A percentile compares a stretch with the other conserved stretches of the same genome.
Evolutionary conservation across 2,888 invertebrate species (phyloP).

Genomic region (Phyllotreta striolata): DNA sequence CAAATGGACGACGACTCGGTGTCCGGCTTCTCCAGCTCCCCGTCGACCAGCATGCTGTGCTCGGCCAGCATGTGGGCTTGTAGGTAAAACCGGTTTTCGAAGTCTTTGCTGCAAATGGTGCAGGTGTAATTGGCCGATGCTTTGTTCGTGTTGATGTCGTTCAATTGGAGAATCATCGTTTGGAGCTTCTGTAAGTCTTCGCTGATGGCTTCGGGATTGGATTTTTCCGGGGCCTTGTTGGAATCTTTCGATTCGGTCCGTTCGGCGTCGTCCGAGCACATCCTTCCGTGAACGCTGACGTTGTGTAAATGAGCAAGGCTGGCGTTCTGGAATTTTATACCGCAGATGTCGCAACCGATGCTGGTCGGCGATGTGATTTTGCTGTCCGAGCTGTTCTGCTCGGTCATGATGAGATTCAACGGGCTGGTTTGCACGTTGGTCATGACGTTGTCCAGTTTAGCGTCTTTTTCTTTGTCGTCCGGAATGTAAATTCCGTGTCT

Average conservation of each 20-base stretch:
- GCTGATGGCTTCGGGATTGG: conserved; percentile 72
- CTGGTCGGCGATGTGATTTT: conserved; percentile 62
- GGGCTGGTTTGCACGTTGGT: conserved; percentile 75
- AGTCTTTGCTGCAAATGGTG: conserved; percentile 74
- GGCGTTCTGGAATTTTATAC: conserved; percentile 64
- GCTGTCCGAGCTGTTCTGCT: conserved; percentile 67
- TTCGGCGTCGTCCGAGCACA: conserved; percentile 47
- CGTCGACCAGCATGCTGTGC: conserved; percentile 66
- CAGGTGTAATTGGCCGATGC: conserved; percentile 71
- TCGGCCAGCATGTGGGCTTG: conserved; percentile 74
- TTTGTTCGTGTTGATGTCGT: conserved; percentile 75
- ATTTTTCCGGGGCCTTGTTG: conserved; percentile 36
- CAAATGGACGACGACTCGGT: conserved; percentile 55
- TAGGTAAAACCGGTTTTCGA: conserved; percentile 75
- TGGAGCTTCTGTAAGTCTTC: conserved; percentile 89
- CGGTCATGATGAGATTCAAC: conserved; percentile 77
- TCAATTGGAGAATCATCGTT: conserved; percentile 89
- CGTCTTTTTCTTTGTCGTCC: conserved; percentile 64
- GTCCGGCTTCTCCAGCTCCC: conserved; percentile 56
- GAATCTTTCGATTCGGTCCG: conserved; percentile 41
- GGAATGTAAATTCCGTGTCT: conserved; percentile 84
- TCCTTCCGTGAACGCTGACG: conserved; percentile 57
- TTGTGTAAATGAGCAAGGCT: conserved; percentile 60
- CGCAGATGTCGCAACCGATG: conserved; percentile 63
- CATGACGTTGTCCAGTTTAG: conserved; percentile 58